phyloP scores from a whole-genome alignment of 1,140 invertebrate genomes.

The Hycleus cichorii region DNA sequence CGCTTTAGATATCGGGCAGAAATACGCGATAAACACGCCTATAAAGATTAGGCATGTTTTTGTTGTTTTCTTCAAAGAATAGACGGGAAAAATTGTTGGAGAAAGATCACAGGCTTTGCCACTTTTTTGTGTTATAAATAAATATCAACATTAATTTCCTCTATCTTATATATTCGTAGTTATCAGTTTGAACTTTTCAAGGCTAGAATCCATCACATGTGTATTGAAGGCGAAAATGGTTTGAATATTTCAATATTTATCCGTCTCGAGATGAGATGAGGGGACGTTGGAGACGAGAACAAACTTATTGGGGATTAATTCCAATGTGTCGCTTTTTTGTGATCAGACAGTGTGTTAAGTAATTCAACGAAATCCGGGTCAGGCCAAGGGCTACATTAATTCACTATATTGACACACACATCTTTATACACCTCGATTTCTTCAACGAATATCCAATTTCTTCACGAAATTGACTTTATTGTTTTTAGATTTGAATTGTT shows the following conservation, averaged over 20 bases:
- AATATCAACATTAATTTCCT: constrained; percentile 5
- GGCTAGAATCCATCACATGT: background rate
- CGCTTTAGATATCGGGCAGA: too few species aligned
- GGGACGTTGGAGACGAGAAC: background rate
- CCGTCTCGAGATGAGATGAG: too few species aligned
- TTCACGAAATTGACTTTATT: too few species aligned
- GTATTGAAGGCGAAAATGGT: too few species aligned
- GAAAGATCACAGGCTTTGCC: background rate
- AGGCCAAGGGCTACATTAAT: constrained; percentile 19
- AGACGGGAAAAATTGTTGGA: too few species aligned
- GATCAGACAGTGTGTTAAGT: constrained; percentile 3
- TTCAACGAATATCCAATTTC: too few species aligned
- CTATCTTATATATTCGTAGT: background rate
- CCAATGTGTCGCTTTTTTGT: too few species aligned
- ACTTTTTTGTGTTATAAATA: background rate
- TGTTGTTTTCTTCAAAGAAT: too few species aligned
- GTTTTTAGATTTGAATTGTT: too few species aligned
- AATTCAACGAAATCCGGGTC: constrained; percentile 17
- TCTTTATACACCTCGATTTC: background rate
- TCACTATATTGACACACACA: constrained; percentile 12
- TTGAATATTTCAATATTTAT: too few species aligned
- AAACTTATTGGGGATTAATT: background rate
- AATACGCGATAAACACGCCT: background rate
- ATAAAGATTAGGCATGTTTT: background rate
- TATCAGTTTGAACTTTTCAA: constrained; percentile 10